phyloP scores from a whole-genome alignment of 2,113 vertebrate species.

The Limanda limanda region DNA sequence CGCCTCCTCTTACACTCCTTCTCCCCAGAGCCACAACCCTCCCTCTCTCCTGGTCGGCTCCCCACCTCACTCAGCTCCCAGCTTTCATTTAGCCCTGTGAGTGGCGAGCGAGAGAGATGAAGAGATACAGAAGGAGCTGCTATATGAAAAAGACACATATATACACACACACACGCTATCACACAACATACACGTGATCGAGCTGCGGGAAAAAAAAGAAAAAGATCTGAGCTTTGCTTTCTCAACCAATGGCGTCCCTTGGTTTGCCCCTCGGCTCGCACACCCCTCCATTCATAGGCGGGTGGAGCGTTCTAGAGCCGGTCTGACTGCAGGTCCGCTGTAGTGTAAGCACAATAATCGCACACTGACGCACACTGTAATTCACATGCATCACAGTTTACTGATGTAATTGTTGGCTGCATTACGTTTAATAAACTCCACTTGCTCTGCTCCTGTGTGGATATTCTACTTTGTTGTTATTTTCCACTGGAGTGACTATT shows the following conservation, averaged over 20 bases:
- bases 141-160: conserved; percentile 6
- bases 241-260: conserved; percentile 53
- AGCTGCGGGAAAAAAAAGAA: background rate
- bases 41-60: background rate
- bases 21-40: conserved; percentile 31
- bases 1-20: conserved; percentile 28
- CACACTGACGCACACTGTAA: conserved; percentile 30
- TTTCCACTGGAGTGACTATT: conserved; percentile 22
- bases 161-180: conserved; percentile 4
- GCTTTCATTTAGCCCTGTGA: conserved; percentile 40
- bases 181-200: background rate
- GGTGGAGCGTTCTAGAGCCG: conserved; percentile 55
- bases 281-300: conserved; percentile 52
- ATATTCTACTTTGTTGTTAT: conserved; percentile 13
- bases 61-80: background rate
- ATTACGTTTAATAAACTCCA: conserved; percentile 46
- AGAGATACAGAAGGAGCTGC: conserved; percentile 35
- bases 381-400: conserved; percentile 41
- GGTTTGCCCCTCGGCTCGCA: conserved; percentile 4
- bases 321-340: conserved; percentile 48
- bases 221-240: conserved; percentile 1
- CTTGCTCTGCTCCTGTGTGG: conserved; percentile 21
- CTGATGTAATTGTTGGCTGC: conserved; percentile 38
- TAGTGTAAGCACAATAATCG: conserved; percentile 43
- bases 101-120: conserved; percentile 35